Percentiles rank a stretch among this genome's conserved stretches.
Conservation (phyloP, 2,888 invertebrate genomes). For the Dromius quadrimaculatus region DNA sequence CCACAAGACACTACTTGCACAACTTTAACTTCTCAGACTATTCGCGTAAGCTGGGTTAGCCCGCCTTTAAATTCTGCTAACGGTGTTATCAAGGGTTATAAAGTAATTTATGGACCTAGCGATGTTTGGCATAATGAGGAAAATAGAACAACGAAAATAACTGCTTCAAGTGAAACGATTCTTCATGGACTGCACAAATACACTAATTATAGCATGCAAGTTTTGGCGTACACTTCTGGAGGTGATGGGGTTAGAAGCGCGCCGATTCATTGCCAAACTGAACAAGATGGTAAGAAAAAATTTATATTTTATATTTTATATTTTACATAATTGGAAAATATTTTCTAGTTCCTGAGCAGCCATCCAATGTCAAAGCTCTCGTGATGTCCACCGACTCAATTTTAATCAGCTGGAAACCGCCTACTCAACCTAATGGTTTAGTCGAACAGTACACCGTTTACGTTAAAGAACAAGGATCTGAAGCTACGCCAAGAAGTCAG, state of each 20-base stretch:
- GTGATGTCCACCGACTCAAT: slow-evolving; percentile 94
- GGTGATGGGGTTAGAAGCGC: slow-evolving; percentile 92
- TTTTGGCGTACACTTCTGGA: slow-evolving; percentile 93
- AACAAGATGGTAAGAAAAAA: slow-evolving; percentile 84
- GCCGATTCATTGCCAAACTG: slow-evolving; percentile 93
- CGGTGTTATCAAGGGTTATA: slow-evolving; percentile 96
- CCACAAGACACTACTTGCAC: slow-evolving; percentile 94
- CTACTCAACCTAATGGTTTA: slow-evolving; percentile 91
- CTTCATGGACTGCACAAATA: slow-evolving; percentile 94
- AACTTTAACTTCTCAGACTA: slow-evolving; percentile 93
- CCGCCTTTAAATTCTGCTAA: slow-evolving; percentile 93
- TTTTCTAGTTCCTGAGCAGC: slow-evolving; percentile 87
- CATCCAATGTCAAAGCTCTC: slow-evolving; percentile 91
- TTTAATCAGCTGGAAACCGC: slow-evolving; percentile 93
- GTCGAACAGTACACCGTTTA: slow-evolving; percentile 95
- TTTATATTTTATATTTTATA: slow-evolving; percentile 26
- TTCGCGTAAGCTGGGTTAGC: slow-evolving; percentile 94
- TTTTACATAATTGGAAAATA: neutral
- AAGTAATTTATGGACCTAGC: slow-evolving; percentile 91
- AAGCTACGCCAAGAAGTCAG: slow-evolving; percentile 76
- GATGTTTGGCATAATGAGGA: slow-evolving; percentile 95
- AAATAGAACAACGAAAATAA: slow-evolving; percentile 90
- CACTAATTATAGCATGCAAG: slow-evolving; percentile 98
- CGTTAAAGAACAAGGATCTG: slow-evolving; percentile 74
- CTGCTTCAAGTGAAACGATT: slow-evolving; percentile 92